phyloP scores from a whole-genome alignment of 2,797 vertebrate species.

The Zonotrichia albicollis region DNA sequence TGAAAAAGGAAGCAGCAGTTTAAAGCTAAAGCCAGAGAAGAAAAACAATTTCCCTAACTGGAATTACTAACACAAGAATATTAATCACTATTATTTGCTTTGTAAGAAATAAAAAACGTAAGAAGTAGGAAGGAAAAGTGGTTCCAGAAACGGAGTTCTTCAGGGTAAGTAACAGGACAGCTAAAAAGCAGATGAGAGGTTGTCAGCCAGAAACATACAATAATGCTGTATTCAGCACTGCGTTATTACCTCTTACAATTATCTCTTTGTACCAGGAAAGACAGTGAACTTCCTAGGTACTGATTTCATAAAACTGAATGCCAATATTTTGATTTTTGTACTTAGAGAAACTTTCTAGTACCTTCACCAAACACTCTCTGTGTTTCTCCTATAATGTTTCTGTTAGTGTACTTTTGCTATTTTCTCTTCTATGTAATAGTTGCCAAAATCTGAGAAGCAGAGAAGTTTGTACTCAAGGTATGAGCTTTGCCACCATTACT shows the following conservation, averaged over 20 bases:
- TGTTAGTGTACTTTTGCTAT: neutral
- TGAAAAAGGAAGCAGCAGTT: neutral
- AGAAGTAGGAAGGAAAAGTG: neutral
- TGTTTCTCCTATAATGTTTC: neutral
- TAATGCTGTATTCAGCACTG: neutral
- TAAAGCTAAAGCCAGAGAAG: neutral
- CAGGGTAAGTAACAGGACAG: neutral
- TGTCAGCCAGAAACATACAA: neutral
- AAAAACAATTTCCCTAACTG: neutral
- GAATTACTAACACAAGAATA: neutral
- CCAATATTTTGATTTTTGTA: neutral
- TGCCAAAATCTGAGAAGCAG: neutral
- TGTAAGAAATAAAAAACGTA: neutral
- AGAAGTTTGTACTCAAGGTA: neutral
- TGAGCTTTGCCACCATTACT: neutral
- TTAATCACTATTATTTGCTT: neutral
- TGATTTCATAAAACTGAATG: neutral
- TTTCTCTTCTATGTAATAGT: neutral
- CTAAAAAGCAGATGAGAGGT: neutral
- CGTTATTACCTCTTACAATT: neutral
- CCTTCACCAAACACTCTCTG: neutral
- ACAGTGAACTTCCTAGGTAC: neutral
- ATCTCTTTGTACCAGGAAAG: neutral
- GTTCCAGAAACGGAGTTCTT: neutral
- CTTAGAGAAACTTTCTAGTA: neutral